Evolutionary conservation across 1,140 invertebrate genomes (phyloP).

Genomic region (Lepidurus couesii): DNA sequence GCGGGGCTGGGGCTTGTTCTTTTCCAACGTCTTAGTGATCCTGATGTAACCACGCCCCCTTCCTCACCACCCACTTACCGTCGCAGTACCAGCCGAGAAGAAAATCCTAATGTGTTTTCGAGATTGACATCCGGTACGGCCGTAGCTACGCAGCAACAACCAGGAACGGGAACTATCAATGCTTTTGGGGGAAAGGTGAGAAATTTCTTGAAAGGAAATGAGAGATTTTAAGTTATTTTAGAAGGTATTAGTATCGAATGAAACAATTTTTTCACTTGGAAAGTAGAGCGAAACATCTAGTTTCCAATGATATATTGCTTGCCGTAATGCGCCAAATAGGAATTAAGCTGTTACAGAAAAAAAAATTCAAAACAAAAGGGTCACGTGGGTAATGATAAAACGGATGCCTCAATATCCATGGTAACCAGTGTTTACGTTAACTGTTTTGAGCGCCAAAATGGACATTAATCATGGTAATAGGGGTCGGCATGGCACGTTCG

Average conservation of each 20-base stretch:
- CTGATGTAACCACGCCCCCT: constrained; percentile 49
- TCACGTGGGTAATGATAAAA: too few relatives aligned
- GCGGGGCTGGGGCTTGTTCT: constrained; percentile 36
- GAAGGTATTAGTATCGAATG: not conserved
- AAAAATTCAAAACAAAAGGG: too few relatives aligned
- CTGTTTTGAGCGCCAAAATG: too few relatives aligned
- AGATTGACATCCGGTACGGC: constrained; percentile 63
- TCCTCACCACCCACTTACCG: constrained; percentile 60
- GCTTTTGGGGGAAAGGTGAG: constrained; percentile 58
- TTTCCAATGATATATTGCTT: too few relatives aligned
- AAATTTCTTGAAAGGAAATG: not conserved
- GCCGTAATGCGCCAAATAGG: too few relatives aligned
- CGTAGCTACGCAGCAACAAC: constrained; percentile 50
- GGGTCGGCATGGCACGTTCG: too few relatives aligned
- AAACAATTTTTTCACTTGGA: too few relatives aligned
- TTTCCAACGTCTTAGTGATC: constrained; percentile 31
- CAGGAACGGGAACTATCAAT: constrained; percentile 58
- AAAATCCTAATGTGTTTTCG: constrained; percentile 68
- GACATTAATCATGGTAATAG: too few relatives aligned
- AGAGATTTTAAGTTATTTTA: not conserved
- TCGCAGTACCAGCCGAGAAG: constrained; percentile 57
- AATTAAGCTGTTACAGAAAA: too few relatives aligned
- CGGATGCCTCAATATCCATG: too few relatives aligned
- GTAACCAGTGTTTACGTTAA: too few relatives aligned
- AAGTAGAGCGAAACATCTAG: too few relatives aligned